These are phyloP conservation scores for Palaemon carinicauda DNA, from an alignment of 1,140 invertebrate genomes.

Conservation along the genomic window DNA sequence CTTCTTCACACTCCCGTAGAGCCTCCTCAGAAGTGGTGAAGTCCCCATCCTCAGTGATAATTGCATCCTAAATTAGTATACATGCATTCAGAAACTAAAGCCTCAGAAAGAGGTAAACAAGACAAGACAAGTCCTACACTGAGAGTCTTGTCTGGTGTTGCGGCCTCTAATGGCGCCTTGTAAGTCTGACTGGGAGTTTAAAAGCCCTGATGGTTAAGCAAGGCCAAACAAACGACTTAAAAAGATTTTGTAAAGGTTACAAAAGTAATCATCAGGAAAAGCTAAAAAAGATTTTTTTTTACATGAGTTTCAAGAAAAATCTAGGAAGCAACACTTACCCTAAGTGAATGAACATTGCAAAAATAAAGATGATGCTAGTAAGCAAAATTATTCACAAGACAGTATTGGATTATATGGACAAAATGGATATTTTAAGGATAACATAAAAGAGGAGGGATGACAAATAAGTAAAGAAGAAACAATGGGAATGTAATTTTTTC, in stretches of 20 bases:
- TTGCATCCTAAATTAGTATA: constrained; percentile 47
- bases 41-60: constrained; percentile 20
- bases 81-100: constrained; percentile 46
- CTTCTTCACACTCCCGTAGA: not conserved
- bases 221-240: constrained; percentile 37
- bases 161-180: constrained; percentile 1
- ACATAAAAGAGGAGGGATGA: too few species aligned
- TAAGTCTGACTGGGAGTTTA: constrained; percentile 6
- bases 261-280: not conserved
- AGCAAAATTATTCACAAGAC: not conserved
- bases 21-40: not conserved
- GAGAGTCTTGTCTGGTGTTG: constrained; percentile 25
- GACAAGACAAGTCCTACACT: constrained; percentile 43
- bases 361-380: not conserved
- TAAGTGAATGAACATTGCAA: not conserved
- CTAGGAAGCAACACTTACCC: constrained; percentile 24
- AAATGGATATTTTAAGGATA: too few species aligned
- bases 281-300: not conserved
- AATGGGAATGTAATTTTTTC: too few species aligned
- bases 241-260: constrained; percentile 12
- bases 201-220: constrained; percentile 32
- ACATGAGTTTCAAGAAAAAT: not conserved
- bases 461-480: too few species aligned
- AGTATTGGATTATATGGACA: not conserved
- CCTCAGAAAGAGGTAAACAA: constrained; percentile 10